Conservation (phyloP, 2,888 invertebrate species). For the Carabus problematicus region DNA sequence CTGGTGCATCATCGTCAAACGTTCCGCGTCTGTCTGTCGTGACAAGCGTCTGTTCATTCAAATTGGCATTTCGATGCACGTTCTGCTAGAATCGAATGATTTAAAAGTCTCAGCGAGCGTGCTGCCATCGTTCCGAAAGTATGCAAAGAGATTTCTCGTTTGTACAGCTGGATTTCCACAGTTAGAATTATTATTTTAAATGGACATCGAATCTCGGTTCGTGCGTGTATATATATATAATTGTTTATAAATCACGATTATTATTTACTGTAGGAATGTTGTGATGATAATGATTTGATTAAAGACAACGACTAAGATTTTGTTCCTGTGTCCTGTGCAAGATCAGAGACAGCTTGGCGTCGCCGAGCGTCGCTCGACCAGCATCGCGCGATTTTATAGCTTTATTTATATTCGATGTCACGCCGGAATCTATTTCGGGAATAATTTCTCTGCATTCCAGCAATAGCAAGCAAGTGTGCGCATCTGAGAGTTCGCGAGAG, state of each 20-base stretch:
- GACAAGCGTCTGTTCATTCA: not conserved
- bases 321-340: not conserved
- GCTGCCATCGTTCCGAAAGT: constrained; percentile 69
- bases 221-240: no score
- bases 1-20: constrained; percentile 32
- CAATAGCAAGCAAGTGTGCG: constrained; percentile 13
- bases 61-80: no score
- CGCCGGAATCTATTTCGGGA: constrained; percentile 28
- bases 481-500: constrained; percentile 12
- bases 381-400: constrained; percentile 32
- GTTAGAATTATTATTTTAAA: constrained; percentile 6
- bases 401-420: constrained; percentile 45
- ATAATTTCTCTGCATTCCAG: constrained; percentile 28
- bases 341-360: constrained; percentile 47
- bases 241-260: no score
- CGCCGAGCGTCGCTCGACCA: constrained; percentile 43
- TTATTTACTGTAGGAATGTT: no score
- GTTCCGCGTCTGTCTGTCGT: not conserved
- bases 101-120: constrained; percentile 58
- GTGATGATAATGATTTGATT: no score
- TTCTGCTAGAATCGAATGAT: constrained; percentile 23
- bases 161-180: constrained; percentile 47
- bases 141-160: constrained; percentile 56
- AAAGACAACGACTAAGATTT: not conserved
- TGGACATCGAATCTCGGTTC: not conserved